These are phyloP conservation scores for Parapsyche elsis DNA, from an alignment of 1,140 invertebrate genomes.

Conservation along the genomic window DNA sequence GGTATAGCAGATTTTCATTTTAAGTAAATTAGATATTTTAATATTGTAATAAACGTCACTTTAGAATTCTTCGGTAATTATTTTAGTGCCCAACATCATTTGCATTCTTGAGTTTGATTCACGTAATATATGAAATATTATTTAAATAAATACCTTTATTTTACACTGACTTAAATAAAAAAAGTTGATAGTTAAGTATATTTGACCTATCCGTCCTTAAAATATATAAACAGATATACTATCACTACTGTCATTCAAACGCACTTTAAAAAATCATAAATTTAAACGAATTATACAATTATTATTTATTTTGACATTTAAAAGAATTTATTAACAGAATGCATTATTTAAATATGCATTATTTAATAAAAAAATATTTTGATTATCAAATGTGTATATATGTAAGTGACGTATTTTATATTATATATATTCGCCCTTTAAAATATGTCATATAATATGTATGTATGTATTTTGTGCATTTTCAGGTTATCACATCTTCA, in stretches of 20 bases:
- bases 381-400: not conserved
- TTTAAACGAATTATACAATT: not conserved
- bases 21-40: too few relatives aligned
- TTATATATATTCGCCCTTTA: not conserved
- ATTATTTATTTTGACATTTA: too few relatives aligned
- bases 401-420: not conserved
- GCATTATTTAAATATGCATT: constrained; percentile 4
- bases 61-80: not conserved
- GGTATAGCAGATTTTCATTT: too few relatives aligned
- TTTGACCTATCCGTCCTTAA: constrained; percentile 43
- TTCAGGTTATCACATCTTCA: not conserved
- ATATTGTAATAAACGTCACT: not conserved
- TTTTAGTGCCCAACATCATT: not conserved
- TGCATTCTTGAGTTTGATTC: not conserved
- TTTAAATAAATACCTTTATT: too few relatives aligned
- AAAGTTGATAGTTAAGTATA: not conserved
- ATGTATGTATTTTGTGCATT: too few relatives aligned
- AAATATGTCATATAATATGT: too few relatives aligned
- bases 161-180: too few relatives aligned
- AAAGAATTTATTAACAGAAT: not conserved
- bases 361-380: constrained; percentile 14
- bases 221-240: constrained; percentile 13
- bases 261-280: not conserved
- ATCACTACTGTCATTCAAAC: not conserved
- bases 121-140: too few relatives aligned